Percentiles rank a stretch among this genome's conserved stretches.
These are phyloP conservation scores for Anoplophora glabripennis DNA, from an alignment of 1,140 invertebrate species.

Conservation along the genomic window DNA sequence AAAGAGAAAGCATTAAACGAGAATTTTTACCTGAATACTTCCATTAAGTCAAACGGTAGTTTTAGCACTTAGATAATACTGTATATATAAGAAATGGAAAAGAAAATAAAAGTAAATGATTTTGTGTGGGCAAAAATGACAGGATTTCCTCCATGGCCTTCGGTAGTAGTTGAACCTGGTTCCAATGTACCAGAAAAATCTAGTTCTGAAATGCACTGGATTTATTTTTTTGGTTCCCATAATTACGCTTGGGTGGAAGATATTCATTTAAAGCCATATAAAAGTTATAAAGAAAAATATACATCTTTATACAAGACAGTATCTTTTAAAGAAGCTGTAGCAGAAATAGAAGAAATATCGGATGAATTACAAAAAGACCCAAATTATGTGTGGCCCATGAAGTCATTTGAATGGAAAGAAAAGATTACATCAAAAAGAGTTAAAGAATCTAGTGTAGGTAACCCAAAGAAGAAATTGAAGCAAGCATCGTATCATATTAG, in stretches of 20 bases:
- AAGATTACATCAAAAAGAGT: not conserved
- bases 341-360: constrained; percentile 77
- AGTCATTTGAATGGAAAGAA: too few relatives aligned
- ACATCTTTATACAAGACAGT: constrained; percentile 74
- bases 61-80: constrained; percentile 1
- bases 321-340: constrained; percentile 80
- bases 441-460: not conserved
- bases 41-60: not conserved
- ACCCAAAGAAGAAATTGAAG: not conserved
- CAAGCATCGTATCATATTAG: not conserved
- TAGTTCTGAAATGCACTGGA: constrained; percentile 74
- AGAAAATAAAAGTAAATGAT: constrained; percentile 18
- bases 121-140: constrained; percentile 29
- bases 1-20: constrained; percentile 53
- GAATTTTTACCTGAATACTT: constrained; percentile 43
- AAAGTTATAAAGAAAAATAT: constrained; percentile 76
- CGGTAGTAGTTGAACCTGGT: constrained; percentile 70
- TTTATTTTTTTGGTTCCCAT: constrained; percentile 90
- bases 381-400: not conserved
- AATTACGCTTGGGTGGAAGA: constrained; percentile 94
- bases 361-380: constrained; percentile 5
- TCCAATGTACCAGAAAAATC: constrained; percentile 57
- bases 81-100: not conserved
- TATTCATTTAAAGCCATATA: constrained; percentile 79
- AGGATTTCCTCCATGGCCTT: constrained; percentile 90